phyloP scores from a whole-genome alignment of 2,888 invertebrate genomes.

The Tortrix viridana region DNA sequence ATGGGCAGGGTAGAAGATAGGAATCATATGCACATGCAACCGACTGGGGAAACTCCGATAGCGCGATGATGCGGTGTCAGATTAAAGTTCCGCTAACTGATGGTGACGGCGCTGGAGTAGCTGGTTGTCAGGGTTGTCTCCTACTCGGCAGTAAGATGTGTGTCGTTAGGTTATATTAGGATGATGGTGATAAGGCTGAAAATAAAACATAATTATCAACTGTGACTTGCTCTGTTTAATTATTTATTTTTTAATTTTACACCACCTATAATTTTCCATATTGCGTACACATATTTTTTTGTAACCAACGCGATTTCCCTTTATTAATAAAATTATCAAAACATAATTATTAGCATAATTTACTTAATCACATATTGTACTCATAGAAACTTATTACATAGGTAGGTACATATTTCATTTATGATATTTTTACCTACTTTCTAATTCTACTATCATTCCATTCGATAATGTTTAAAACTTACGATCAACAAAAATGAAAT shows the following conservation, averaged over 20 bases:
- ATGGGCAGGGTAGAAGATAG: no score
- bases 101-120: no score
- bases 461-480: slow-evolving; percentile 14
- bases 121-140: no score
- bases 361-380: slow-evolving; percentile 74
- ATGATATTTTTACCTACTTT: slow-evolving; percentile 15
- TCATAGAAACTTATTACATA: slow-evolving; percentile 52
- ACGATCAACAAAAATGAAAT: not conserved
- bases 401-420: not conserved
- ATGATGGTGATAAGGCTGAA: no score
- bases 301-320: slow-evolving; percentile 51
- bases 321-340: slow-evolving; percentile 57
- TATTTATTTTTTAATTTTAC: slow-evolving; percentile 53
- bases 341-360: slow-evolving; percentile 49
- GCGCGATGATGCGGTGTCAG: no score
- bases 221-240: slow-evolving; percentile 71
- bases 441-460: slow-evolving; percentile 13
- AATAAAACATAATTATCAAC: slow-evolving; percentile 32
- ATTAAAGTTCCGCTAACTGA: no score
- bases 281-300: slow-evolving; percentile 12
- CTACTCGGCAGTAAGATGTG: no score
- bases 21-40: no score
- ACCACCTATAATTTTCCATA: slow-evolving; percentile 43
- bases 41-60: no score
- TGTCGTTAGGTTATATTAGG: no score